phyloP scores from a whole-genome alignment of 2,888 invertebrate species.

The Zele albiditarsus region DNA sequence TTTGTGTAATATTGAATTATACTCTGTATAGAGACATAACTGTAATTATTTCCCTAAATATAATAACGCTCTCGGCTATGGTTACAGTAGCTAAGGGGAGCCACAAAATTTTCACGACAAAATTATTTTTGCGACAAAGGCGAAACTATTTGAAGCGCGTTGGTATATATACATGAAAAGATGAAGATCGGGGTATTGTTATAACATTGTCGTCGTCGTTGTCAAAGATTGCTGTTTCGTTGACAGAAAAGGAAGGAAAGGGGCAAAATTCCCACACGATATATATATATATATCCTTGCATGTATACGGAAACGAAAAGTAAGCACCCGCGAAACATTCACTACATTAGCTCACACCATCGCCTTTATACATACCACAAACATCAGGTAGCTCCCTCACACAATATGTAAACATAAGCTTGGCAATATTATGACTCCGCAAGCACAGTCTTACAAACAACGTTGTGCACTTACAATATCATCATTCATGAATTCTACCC shows the following conservation, averaged over 20 bases:
- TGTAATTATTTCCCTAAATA: not conserved
- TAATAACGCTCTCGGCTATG: not conserved
- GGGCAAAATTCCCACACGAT: not conserved
- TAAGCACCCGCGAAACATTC: not conserved
- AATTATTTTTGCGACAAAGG: constrained; percentile 25
- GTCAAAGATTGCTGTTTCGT: not conserved
- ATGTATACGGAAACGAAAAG: not conserved
- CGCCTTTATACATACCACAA: not conserved
- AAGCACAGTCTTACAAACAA: not conserved
- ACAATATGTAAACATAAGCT: not conserved
- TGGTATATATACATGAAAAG: constrained; percentile 26
- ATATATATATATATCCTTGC: not conserved
- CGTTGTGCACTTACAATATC: not conserved
- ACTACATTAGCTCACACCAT: not conserved
- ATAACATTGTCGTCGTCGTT: constrained; percentile 2
- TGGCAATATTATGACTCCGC: not conserved
- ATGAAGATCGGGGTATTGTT: constrained; percentile 13
- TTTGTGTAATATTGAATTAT: not conserved
- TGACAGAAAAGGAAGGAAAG: not conserved
- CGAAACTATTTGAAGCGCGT: constrained; percentile 45
- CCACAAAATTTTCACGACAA: constrained; percentile 17
- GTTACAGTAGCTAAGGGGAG: not conserved
- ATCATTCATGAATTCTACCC: not conserved
- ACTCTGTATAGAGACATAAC: not conserved
- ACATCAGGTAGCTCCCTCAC: not conserved